Evolutionary conservation across 1,140 invertebrate species (phyloP).

Genomic region (Nasonia longicornis): DNA sequence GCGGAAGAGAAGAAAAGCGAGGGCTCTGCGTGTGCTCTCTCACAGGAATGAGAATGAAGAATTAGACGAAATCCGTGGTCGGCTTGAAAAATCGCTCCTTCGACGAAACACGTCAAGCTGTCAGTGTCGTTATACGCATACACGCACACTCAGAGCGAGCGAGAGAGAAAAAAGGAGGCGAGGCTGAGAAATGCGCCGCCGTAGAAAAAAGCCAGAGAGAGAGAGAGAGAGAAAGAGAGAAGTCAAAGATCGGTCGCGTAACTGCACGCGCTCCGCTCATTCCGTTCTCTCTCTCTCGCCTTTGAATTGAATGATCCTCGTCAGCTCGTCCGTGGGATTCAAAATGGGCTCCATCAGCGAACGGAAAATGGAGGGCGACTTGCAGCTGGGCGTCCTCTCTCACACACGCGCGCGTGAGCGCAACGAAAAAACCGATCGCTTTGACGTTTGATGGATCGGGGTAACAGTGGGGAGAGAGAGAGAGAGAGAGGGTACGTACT

Average conservation of each 20-base stretch:
- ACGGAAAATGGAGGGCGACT: constrained; percentile 53
- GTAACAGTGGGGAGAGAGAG: not conserved
- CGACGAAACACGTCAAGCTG: constrained; percentile 46
- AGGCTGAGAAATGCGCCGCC: constrained; percentile 26
- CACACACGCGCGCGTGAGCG: constrained; percentile 52
- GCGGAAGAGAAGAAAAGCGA: not conserved
- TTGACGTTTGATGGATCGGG: constrained; percentile 64
- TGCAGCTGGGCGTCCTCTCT: constrained; percentile 56
- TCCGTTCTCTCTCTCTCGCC: not conserved
- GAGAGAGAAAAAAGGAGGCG: constrained; percentile 14
- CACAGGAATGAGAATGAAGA: constrained; percentile 25
- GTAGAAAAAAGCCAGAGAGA: constrained; percentile 21
- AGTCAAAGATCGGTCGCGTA: constrained; percentile 50
- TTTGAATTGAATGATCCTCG: constrained; percentile 60
- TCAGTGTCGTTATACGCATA: constrained; percentile 37
- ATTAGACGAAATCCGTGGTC: constrained; percentile 40
- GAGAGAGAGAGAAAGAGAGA: constrained; percentile 20
- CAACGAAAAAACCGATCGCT: constrained; percentile 59
- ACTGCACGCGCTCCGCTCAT: not conserved
- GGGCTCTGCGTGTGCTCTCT: not conserved
- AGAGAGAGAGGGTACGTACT: constrained; percentile 2
- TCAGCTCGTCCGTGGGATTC: constrained; percentile 57
- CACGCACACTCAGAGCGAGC: not conserved
- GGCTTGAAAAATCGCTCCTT: constrained; percentile 41
- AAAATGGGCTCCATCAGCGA: constrained; percentile 56